Percentiles rank a stretch among this genome's conserved stretches.
Evolutionary conservation across 2,797 vertebrate genomes (phyloP).

Genomic region (Lutjanus argentimaculatus): DNA sequence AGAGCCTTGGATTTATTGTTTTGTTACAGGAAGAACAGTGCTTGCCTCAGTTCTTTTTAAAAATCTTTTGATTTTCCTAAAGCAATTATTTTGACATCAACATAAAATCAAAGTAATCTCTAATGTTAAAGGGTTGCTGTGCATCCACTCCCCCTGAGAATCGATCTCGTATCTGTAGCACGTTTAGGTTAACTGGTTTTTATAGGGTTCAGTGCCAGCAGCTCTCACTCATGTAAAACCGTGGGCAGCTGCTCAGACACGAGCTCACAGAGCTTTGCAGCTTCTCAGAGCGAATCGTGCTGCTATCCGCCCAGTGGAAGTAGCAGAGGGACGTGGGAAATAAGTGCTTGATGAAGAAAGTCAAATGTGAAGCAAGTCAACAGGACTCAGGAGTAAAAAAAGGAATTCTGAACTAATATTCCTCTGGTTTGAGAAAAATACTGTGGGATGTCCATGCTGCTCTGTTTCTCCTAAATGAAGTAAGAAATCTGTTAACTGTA

Average conservation of each 20-base stretch:
- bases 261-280: background rate
- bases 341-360: background rate
- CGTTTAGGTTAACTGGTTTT: conserved; percentile 12
- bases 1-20: background rate
- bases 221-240: conserved; percentile 11
- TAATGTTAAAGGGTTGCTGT: background rate
- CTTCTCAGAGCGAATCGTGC: background rate
- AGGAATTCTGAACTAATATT: background rate
- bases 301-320: background rate
- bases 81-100: conserved; percentile 9
- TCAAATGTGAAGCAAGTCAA: background rate
- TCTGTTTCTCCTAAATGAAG: background rate
- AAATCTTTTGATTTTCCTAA: background rate
- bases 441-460: background rate
- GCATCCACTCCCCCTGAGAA: background rate
- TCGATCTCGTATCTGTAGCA: background rate
- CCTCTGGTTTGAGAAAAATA: background rate
- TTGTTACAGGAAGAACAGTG: background rate
- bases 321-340: background rate
- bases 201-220: background rate
- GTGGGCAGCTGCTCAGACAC: conserved; percentile 1
- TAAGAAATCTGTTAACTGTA: background rate
- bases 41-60: background rate
- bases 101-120: background rate
- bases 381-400: background rate